Evolutionary conservation across 2,888 invertebrate species (phyloP).

Genomic region (Leucoma salicis): DNA sequence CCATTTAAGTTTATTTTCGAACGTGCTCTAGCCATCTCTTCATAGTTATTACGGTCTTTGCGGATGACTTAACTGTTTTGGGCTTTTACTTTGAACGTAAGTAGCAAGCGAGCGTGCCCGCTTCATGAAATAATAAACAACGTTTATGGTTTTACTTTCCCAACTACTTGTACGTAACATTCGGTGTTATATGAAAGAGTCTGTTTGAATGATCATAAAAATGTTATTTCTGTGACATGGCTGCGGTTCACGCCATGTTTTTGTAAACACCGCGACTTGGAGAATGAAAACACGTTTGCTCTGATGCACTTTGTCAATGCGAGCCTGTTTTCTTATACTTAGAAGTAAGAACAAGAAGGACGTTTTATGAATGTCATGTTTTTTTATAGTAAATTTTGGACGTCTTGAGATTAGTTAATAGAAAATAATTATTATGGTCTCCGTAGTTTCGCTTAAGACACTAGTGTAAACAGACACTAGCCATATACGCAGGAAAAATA

Average conservation of each 20-base stretch:
- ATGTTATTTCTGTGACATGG: constrained; percentile 39
- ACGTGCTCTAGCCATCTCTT: no score
- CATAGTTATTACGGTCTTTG: neutral
- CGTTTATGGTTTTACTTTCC: constrained; percentile 27
- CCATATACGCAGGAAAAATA: no score
- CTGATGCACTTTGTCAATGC: constrained; percentile 19
- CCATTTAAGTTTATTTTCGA: neutral
- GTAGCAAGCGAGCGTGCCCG: constrained; percentile 13
- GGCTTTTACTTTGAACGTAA: constrained; percentile 17
- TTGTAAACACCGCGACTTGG: constrained; percentile 30
- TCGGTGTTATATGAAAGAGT: constrained; percentile 33
- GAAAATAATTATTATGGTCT: no score
- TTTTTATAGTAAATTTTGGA: no score
- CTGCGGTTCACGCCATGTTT: constrained; percentile 30
- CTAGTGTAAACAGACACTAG: no score
- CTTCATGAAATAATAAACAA: constrained; percentile 28
- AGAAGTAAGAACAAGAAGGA: no score
- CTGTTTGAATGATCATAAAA: constrained; percentile 36
- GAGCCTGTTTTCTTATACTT: constrained; percentile 26
- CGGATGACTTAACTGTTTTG: constrained; percentile 6
- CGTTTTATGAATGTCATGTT: no score
- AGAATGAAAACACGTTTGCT: constrained; percentile 25
- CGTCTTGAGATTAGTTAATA: no score
- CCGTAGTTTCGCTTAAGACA: no score
- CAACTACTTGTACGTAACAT: constrained; percentile 28